phyloP scores from a whole-genome alignment of 2,888 invertebrate genomes.

The Vandiemenella viatica region DNA sequence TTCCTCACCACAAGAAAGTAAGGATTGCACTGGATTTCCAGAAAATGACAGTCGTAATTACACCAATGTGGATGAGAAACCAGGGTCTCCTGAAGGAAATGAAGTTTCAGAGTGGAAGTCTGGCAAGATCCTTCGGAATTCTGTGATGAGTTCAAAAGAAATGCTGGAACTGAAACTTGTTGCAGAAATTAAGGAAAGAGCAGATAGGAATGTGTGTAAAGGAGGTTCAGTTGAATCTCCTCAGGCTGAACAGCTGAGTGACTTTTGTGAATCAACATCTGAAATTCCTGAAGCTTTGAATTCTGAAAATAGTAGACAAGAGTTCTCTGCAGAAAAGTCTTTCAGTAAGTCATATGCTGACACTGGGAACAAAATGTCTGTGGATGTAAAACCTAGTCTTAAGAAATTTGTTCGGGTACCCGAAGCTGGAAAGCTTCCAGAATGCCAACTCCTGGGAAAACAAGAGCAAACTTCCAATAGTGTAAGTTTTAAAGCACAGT shows the following conservation, averaged over 20 bases:
- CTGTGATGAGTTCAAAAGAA: slow-evolving; percentile 54
- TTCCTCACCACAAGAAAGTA: slow-evolving; percentile 11
- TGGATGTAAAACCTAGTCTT: slow-evolving; percentile 36
- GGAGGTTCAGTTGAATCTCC: slow-evolving; percentile 35
- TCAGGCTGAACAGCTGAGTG: slow-evolving; percentile 30
- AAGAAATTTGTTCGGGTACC: slow-evolving; percentile 27
- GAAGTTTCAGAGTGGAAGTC: background rate
- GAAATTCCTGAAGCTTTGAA: slow-evolving; percentile 71
- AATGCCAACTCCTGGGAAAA: slow-evolving; percentile 9
- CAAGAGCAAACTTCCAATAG: slow-evolving; percentile 5
- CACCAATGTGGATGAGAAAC: background rate
- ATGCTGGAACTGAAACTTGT: slow-evolving; percentile 67
- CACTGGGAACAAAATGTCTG: slow-evolving; percentile 10
- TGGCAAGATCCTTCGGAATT: slow-evolving; percentile 28
- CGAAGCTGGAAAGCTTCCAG: slow-evolving; percentile 9
- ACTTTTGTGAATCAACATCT: slow-evolving; percentile 63
- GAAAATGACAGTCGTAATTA: background rate
- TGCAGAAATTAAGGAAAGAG: slow-evolving; percentile 68
- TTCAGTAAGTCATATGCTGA: slow-evolving; percentile 14
- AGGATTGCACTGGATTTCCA: slow-evolving; percentile 14
- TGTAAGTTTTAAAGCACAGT: slow-evolving; percentile 20
- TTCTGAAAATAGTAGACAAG: slow-evolving; percentile 25
- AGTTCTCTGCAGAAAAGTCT: slow-evolving; percentile 15
- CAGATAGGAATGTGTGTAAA: slow-evolving; percentile 40
- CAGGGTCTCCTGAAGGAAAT: background rate